phyloP scores from a whole-genome alignment of 2,113 vertebrate genomes.

The Garra rufa region DNA sequence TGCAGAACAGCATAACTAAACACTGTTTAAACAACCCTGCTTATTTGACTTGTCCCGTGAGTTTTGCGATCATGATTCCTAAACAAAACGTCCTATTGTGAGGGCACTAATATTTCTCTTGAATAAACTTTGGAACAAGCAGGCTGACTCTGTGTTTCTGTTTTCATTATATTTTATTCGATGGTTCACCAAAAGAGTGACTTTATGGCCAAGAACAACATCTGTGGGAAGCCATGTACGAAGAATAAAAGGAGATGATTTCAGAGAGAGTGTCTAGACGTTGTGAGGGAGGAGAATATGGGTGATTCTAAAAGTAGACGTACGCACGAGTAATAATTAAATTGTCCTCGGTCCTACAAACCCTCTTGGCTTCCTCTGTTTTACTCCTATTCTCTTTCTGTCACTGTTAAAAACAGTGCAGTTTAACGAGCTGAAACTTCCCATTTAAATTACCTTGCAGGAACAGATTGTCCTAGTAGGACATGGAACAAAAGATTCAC shows the following conservation, averaged over 20 bases:
- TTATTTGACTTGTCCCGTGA: constrained; percentile 17
- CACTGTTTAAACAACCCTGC: not conserved
- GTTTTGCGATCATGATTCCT: not conserved
- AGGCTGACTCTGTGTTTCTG: constrained; percentile 26
- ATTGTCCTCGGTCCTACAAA: constrained; percentile 29
- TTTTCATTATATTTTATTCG: constrained; percentile 27
- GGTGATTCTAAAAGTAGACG: constrained; percentile 44
- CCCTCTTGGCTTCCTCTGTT: constrained; percentile 13
- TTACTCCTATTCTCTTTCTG: constrained; percentile 12
- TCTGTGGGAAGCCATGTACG: constrained; percentile 49
- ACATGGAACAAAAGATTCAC: not conserved
- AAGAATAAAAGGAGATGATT: constrained; percentile 45
- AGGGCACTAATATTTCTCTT: constrained; percentile 6
- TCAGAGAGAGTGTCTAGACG: constrained; percentile 45
- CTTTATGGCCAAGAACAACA: constrained; percentile 35
- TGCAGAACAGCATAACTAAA: not conserved
- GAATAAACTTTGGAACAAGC: not conserved
- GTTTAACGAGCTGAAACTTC: constrained; percentile 11
- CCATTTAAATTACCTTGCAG: not conserved
- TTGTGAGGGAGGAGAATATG: constrained; percentile 37
- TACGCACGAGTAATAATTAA: constrained; percentile 44
- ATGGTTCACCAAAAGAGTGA: constrained; percentile 33
- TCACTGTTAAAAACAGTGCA: constrained; percentile 21
- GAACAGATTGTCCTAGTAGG: not conserved
- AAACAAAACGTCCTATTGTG: constrained; percentile 8